Base-by-base conservation (phyloP, 2,113 vertebrate species). In the Perca schrenkii region DNA sequence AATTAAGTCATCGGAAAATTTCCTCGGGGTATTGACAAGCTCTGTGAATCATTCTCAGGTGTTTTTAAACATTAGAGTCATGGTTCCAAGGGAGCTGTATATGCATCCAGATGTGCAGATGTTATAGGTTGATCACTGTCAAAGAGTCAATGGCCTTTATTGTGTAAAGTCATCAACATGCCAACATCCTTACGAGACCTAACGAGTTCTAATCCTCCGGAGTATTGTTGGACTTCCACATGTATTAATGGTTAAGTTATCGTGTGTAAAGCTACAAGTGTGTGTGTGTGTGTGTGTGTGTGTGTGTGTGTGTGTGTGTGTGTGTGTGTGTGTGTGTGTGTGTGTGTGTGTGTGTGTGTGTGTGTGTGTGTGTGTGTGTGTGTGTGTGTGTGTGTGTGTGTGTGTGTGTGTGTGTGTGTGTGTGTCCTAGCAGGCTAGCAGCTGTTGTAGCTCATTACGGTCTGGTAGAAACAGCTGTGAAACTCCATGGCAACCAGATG, bases 401-500 rank as follows among this genome's bases (percentile, higher is more conserved):
- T 63, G 58, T 52, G 66, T 61, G 53, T 62, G 62, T 58, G 63
- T 40, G 50, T 66, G 65, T 53, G 52, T 77, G 56, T 69, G 64
- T 60, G 70, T 71, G 22, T 62, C 15, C 49, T 19, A 25, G 62
- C 66, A 80, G 78, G 60, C 63, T n/a, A 83, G 71, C 90, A 92
- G 93, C 91, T 93, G 93, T 71, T 88, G 74, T 25, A 66, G 77
- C 89, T 89, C 86, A 85, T 93, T 94, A 86, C 47, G 10, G 17
- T 62, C 61, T 75, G 86, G 49, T 84, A 70, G 73, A 87, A 91
- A 92, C 92, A 94, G 92, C 90, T 94, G 90, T 83, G 88, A 79
- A 83, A 71, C 77, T 84, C 93, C 85, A 92, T 89, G 87, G 88
- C 83, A 93, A 91, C 85, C 86, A 88, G 84, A 89, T 88, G 90